These are phyloP conservation scores for Syndactyla subalaris DNA, from an alignment of 2,797 vertebrate genomes.

Conservation along the genomic window DNA sequence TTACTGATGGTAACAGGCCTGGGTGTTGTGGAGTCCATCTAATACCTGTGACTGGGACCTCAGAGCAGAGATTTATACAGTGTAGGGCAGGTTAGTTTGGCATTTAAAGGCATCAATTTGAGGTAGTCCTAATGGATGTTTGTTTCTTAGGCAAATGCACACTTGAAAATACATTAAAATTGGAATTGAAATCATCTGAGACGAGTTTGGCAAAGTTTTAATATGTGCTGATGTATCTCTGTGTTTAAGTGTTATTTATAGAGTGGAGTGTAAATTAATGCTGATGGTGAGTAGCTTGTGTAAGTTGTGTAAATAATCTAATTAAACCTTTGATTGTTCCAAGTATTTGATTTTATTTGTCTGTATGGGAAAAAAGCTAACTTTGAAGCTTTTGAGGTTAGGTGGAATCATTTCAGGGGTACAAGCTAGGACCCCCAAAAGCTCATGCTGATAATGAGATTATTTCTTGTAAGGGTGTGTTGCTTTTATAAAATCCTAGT, in stretches of 20 bases:
- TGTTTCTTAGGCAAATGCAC: neutral
- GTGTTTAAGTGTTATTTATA: neutral
- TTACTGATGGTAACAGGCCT: accelerated
- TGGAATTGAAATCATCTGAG: neutral
- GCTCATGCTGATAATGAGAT: neutral
- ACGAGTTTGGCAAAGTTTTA: neutral
- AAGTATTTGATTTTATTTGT: neutral
- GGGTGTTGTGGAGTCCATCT: neutral
- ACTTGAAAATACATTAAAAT: neutral
- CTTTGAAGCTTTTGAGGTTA: neutral
- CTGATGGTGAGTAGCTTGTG: neutral
- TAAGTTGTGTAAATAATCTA: neutral
- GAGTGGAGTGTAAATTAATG: neutral
- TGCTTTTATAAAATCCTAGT: neutral
- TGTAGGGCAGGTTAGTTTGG: accelerated
- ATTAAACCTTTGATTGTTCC: neutral
- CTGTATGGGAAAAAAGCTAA: neutral
- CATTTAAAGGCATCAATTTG: neutral
- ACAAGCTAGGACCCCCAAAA: neutral
- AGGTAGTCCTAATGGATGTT: neutral
- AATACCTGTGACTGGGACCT: accelerated
- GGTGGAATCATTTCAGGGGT: neutral
- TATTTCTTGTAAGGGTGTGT: neutral
- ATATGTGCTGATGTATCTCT: accelerated
- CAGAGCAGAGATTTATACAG: accelerated